phyloP scores from a whole-genome alignment of 2,888 invertebrate species.

The Euzophera pinguis region DNA sequence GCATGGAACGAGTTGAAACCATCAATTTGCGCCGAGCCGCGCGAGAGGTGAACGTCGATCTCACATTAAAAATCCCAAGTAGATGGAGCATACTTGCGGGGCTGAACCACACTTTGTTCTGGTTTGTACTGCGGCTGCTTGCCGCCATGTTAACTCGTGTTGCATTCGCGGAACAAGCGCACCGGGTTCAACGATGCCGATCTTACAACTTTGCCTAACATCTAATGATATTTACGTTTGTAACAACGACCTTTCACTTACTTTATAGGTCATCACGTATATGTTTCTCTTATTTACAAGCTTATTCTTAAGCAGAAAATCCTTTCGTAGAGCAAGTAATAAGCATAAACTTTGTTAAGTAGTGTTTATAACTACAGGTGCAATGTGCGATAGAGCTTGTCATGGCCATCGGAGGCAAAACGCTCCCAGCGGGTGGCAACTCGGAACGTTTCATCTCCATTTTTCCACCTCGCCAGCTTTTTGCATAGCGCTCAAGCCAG shows the following conservation, averaged over 20 bases:
- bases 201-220: neutral
- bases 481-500: slow-evolving; percentile 48
- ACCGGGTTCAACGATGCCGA: slow-evolving; percentile 23
- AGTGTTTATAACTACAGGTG: slow-evolving; percentile 27
- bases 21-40: slow-evolving; percentile 65
- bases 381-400: slow-evolving; percentile 32
- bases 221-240: slow-evolving; percentile 10
- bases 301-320: neutral
- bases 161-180: slow-evolving; percentile 37
- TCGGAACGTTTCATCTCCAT: slow-evolving; percentile 39
- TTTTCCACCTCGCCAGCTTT: slow-evolving; percentile 43
- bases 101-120: slow-evolving; percentile 43
- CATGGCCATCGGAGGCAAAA: slow-evolving; percentile 38
- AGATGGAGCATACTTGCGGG: slow-evolving; percentile 38
- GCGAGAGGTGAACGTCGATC: slow-evolving; percentile 58
- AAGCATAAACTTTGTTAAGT: slow-evolving; percentile 15
- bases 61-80: slow-evolving; percentile 48
- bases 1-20: slow-evolving; percentile 72
- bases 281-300: neutral
- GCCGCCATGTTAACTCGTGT: slow-evolving; percentile 45
- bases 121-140: slow-evolving; percentile 38
- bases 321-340: neutral
- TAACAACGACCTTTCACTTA: slow-evolving; percentile 7
- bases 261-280: slow-evolving; percentile 5
- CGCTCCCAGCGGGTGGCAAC: slow-evolving; percentile 48